Evolutionary conservation across 2,113 vertebrate genomes (phyloP), one percentile per base, ranked within the genome.

Genomic region (human): DNA sequence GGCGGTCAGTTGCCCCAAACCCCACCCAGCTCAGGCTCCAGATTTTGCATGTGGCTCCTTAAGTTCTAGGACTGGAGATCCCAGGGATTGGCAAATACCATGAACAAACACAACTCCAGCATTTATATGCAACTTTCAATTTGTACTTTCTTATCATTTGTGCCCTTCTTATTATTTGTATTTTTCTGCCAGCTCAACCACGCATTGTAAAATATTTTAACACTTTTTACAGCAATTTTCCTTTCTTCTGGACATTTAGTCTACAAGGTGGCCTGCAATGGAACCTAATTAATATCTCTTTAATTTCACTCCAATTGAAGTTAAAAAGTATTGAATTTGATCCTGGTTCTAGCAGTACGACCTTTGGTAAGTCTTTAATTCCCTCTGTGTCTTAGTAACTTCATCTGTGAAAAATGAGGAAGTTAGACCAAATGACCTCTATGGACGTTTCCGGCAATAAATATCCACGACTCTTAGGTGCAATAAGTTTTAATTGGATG

Each of bases 361-460:
- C 25, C n/a, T 89, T 57, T 79, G 30, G 10, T 93, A 25, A 76
- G 35, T 64, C 27, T 88, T 84, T 70, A 23, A 40, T 75, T 96
- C 45, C 73, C 17, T 88, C 35, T 85, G 23, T 64, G n/a, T 38
- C 59, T 59, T 80, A 40, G 32, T 64, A 68, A 90, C 23, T 84
- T 76, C 55, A 48, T 57, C 48, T 94, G 40, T 96, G 90, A 92
- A 88, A 96, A 93, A 80, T 89, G 50, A 94, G 14, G 55, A 66
- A 59, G 20, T 40, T 27, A 25, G 45, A 86, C 88, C 89, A 81
- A 73, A 75, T 55, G 80, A 83, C 86, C 61, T 75, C 79, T 48
- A 50, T 13, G 35, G 83, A 27, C 6, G 17, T 85, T 94, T 97
- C 52, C 10, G 52, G 14, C 59, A 92, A 14, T 78, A 64, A 82